Base-by-base conservation (phyloP, 2,888 invertebrate genomes). In the Cheilosia vulpina region DNA sequence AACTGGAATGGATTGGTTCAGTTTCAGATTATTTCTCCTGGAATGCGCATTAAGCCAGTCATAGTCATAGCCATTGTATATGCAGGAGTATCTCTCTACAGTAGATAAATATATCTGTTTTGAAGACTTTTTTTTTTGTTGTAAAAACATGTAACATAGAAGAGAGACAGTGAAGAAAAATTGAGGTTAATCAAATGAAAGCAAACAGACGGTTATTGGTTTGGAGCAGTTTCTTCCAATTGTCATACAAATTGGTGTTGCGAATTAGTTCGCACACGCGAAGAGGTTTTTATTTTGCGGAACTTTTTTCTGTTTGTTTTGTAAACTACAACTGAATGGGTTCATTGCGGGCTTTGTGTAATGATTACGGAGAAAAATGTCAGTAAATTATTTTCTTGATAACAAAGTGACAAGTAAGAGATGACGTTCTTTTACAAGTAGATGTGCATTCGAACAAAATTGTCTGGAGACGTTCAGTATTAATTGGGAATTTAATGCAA, bases 1-100 rank as follows among this genome's bases (percentile, higher is more conserved):
- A 80, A 84, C 84, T 75, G 84, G 84, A 75, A 84, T 76, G 66
- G 53, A 50, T 80, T 84, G 75, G 75, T 80, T 79, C 50, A 66
- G 19, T 80, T 79, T 50, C 79, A 79, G 84, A 71, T 69, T 62
- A 69, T 79, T 77, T 83, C 62, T 68, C 78, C 55, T 57, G 47
- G 55, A 77, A 68, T 72, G 53, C 34, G 24, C 52, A 11, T 34
- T 1, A 13, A 38, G 38, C 13, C 1, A 13, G 38, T 6, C 27
- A 41, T 34, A 38, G 52, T 52, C 27, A 15, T 13, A 27, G 13
- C 7, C 11, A 7, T 21, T 38, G 13, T 45, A 27, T 60, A 45
- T 41, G 43, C 53, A 43, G 9, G n/a, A 53, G 41, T 53, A 66
- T 21, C 27, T 52, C 41, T 21, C 31, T 34, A 47, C 17, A 7